Evolutionary conservation across 30 jellyfish, hydroid and myxozoan genomes (phyloP).

Genomic region (Cassiopea xamachana): DNA sequence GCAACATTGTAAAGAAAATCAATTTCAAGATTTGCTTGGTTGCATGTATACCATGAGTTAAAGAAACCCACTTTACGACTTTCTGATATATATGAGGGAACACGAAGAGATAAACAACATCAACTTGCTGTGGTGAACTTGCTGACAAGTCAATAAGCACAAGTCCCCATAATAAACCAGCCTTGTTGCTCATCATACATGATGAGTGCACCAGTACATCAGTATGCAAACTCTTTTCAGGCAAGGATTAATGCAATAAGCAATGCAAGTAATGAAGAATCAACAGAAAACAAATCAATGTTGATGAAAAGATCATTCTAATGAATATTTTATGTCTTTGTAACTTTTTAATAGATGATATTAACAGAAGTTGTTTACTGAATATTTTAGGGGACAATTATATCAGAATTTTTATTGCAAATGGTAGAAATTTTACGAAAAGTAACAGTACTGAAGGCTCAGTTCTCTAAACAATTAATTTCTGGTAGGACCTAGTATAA

Average conservation of each 20-base stretch:
- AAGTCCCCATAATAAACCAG: slow-evolving; percentile 30
- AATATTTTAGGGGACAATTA: background rate
- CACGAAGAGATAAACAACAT: slow-evolving; percentile 55
- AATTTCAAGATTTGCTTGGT: slow-evolving; percentile 14
- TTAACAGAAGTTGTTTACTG: slow-evolving; percentile 1
- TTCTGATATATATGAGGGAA: slow-evolving; percentile 40
- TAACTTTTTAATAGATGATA: slow-evolving; percentile 2
- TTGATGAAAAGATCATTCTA: slow-evolving; percentile 17
- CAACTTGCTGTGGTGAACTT: slow-evolving; percentile 40
- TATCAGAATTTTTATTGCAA: background rate
- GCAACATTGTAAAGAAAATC: slow-evolving; percentile 2
- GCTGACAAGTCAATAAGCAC: slow-evolving; percentile 38
- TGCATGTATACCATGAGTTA: slow-evolving; percentile 21
- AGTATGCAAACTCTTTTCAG: slow-evolving; percentile 8
- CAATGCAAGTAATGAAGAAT: background rate
- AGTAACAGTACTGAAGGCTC: background rate
- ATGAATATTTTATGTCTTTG: slow-evolving; percentile 31
- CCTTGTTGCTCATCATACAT: slow-evolving; percentile 19
- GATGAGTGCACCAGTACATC: slow-evolving; percentile 48
- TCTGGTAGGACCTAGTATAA: too few relatives aligned
- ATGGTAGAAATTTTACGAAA: background rate
- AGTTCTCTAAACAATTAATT: too few relatives aligned
- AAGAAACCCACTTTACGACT: slow-evolving; percentile 51
- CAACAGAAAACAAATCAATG: slow-evolving; percentile 19
- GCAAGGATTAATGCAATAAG: too few relatives aligned